phyloP scores from a whole-genome alignment of 2,113 vertebrate species.

The Protobothrops mucrosquamatus region DNA sequence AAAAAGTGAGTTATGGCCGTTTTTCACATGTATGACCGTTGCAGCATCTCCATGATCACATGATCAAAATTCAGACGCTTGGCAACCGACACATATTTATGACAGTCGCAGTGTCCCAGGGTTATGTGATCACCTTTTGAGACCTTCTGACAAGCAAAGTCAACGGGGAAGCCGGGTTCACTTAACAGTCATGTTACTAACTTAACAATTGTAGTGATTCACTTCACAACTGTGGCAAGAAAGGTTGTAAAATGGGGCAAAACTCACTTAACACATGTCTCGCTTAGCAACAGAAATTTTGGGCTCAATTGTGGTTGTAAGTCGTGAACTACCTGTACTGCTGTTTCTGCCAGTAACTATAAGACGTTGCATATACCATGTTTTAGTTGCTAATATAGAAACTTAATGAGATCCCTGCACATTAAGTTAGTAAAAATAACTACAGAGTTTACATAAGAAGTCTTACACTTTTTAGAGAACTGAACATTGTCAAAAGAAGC shows the following conservation, averaged over 20 bases:
- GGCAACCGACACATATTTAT: background rate
- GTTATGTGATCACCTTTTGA: background rate
- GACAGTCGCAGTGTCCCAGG: background rate
- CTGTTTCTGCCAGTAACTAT: background rate
- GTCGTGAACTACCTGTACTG: too few species aligned
- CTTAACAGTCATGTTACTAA: too few species aligned
- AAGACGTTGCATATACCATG: background rate
- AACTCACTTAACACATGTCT: too few species aligned
- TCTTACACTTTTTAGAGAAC: slow-evolving; percentile 23
- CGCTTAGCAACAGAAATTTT: too few species aligned
- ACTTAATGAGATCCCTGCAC: background rate
- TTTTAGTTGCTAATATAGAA: slow-evolving; percentile 1
- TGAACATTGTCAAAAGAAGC: slow-evolving; percentile 23
- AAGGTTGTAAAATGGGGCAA: too few species aligned
- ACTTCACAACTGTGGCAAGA: too few species aligned
- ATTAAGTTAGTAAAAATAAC: background rate
- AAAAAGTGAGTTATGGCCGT: background rate
- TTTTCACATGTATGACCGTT: background rate
- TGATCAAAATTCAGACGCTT: background rate
- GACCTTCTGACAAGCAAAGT: background rate
- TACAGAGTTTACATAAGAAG: background rate
- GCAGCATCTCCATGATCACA: background rate
- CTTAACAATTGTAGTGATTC: too few species aligned
- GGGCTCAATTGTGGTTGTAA: too few species aligned
- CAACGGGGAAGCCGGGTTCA: too few species aligned